Percentiles rank a stretch among this genome's conserved stretches.
Conservation (phyloP, 37 sponge, comb jelly and placozoan species). For the Aphrocallistes beatrix region DNA sequence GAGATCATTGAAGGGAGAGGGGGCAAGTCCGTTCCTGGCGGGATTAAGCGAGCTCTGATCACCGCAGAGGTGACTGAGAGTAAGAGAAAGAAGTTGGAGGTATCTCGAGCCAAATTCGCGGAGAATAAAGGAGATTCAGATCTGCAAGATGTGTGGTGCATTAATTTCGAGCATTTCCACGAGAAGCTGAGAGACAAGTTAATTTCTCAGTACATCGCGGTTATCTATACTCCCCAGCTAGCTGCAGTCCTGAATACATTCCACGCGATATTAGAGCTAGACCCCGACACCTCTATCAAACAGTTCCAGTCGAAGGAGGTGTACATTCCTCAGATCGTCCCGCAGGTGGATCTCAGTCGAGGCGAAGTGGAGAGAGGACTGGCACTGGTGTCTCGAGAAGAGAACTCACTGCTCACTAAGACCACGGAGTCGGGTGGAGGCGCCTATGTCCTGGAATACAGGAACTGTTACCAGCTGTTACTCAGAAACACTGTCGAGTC, state of each 20-base stretch:
- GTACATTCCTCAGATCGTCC: background rate
- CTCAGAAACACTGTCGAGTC: background rate
- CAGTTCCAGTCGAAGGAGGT: background rate
- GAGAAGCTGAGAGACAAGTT: background rate
- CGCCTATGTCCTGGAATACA: background rate
- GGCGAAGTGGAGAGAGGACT: background rate
- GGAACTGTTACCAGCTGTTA: background rate
- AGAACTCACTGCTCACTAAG: background rate
- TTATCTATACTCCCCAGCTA: background rate
- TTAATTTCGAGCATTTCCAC: constrained; percentile 15
- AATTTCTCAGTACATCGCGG: constrained; percentile 1
- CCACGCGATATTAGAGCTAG: background rate
- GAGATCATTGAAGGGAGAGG: background rate
- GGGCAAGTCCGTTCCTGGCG: background rate
- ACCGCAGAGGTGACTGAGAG: constrained; percentile 2
- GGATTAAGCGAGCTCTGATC: background rate
- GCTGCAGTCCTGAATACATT: background rate
- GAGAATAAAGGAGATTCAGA: background rate
- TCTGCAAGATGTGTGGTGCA: background rate
- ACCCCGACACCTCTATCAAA: background rate
- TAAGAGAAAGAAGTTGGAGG: background rate
- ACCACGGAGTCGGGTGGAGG: background rate
- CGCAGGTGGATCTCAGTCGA: background rate
- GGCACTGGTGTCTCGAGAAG: background rate
- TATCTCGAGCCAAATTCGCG: background rate